Evolutionary conservation across 2,113 vertebrate genomes (phyloP).

Genomic region (Oryzias celebensis): DNA sequence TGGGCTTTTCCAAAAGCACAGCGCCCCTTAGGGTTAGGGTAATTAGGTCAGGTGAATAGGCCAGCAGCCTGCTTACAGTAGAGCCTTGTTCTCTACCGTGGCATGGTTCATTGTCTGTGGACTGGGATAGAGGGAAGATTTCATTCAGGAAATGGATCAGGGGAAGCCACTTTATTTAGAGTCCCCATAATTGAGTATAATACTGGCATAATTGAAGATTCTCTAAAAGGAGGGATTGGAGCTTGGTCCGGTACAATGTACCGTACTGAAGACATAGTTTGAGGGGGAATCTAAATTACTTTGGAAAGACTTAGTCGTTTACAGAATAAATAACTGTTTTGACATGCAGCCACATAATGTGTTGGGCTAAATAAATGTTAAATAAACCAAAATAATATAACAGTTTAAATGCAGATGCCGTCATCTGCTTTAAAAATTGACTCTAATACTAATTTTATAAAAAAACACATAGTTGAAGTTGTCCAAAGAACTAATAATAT

Average conservation of each 20-base stretch:
- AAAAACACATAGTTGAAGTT: constrained; percentile 22
- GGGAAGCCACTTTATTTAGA: constrained; percentile 72
- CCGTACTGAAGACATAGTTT: constrained; percentile 27
- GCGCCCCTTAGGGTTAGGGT: constrained; percentile 62
- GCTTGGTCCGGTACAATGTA: constrained; percentile 41
- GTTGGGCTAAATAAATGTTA: not conserved
- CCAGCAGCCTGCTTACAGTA: constrained; percentile 70
- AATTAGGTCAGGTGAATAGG: constrained; percentile 82
- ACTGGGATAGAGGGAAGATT: constrained; percentile 41
- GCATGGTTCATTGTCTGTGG: constrained; percentile 66
- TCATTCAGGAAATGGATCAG: constrained; percentile 72
- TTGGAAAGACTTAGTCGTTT: constrained; percentile 34
- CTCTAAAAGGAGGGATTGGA: constrained; percentile 44
- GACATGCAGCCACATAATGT: constrained; percentile 33
- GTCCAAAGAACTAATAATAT: constrained; percentile 26
- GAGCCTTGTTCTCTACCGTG: constrained; percentile 74
- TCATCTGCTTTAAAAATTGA: not conserved
- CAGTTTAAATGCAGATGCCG: constrained; percentile 20
- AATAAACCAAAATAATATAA: constrained; percentile 6
- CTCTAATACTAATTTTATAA: not conserved
- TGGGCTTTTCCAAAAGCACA: constrained; percentile 60
- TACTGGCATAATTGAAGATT: constrained; percentile 70
- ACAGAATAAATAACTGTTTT: constrained; percentile 28
- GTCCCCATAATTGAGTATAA: constrained; percentile 71
- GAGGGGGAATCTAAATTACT: constrained; percentile 29